phyloP scores from a whole-genome alignment of 2,888 invertebrate species.

The Fabriciana adippe region DNA sequence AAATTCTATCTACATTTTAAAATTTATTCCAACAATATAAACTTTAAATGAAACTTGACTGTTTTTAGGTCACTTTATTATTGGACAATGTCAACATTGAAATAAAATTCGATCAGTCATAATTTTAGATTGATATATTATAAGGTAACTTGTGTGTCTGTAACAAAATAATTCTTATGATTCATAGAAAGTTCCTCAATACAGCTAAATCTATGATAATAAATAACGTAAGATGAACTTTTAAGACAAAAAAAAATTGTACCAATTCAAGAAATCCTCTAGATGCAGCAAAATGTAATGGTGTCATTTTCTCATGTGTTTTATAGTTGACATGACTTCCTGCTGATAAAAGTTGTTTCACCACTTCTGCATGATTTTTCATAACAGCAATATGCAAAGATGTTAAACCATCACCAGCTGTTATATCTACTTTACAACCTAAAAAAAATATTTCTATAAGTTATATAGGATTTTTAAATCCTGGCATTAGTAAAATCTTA shows the following conservation, averaged over 20 bases:
- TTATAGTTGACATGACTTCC: conserved; percentile 83
- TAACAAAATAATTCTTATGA: no score
- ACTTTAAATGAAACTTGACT: no score
- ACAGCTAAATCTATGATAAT: no score
- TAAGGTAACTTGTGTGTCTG: background rate
- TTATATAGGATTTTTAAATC: background rate
- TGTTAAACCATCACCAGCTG: conserved; percentile 85
- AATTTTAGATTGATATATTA: background rate
- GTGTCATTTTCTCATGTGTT: conserved; percentile 83
- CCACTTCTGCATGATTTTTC: conserved; percentile 81
- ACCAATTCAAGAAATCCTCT: conserved; percentile 80
- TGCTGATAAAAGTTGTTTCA: conserved; percentile 78
- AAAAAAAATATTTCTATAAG: conserved; percentile 21
- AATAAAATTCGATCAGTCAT: no score
- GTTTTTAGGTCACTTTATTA: no score
- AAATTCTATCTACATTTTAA: no score
- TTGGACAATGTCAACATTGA: no score
- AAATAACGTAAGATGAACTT: no score
- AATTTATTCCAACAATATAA: no score
- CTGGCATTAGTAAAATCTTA: background rate
- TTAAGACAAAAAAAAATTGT: conserved; percentile 28
- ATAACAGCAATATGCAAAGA: conserved; percentile 86
- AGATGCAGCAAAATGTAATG: conserved; percentile 84
- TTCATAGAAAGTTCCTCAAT: no score
- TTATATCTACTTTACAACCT: conserved; percentile 85